Conservation (phyloP, 1,140 invertebrate species). For the Linepithema humile region DNA sequence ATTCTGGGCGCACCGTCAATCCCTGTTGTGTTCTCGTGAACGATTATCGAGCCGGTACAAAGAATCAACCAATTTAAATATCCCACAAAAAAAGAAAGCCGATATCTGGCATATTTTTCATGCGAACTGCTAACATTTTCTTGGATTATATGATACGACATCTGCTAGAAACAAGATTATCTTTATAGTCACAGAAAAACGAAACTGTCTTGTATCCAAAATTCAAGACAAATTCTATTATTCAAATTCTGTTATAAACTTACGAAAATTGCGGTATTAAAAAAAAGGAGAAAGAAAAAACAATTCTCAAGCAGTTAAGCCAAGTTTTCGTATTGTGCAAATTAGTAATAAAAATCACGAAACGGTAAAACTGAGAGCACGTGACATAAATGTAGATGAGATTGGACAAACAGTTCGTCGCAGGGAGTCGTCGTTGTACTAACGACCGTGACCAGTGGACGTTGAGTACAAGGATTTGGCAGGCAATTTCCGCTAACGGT, state of each 20-base stretch:
- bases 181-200: neutral
- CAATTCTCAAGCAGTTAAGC: too few species aligned
- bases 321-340: neutral
- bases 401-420: neutral
- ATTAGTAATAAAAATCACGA: neutral
- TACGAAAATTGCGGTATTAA: too few species aligned
- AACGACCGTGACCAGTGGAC: neutral
- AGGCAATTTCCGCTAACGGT: slow-evolving; percentile 44
- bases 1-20: slow-evolving; percentile 56
- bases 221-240: neutral
- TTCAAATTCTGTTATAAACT: neutral
- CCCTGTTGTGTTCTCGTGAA: slow-evolving; percentile 20
- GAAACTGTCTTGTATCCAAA: neutral
- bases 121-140: neutral
- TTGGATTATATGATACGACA: neutral
- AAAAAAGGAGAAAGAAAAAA: too few species aligned
- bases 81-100: slow-evolving; percentile 27
- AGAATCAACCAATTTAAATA: slow-evolving; percentile 54
- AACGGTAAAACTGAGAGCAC: neutral
- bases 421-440: neutral
- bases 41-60: neutral
- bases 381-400: neutral
- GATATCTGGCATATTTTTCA: slow-evolving; percentile 49
- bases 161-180: neutral
- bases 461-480: neutral